These are phyloP conservation scores for Tetanocera ferruginea DNA, from an alignment of 2,888 invertebrate species.

Conservation along the genomic window DNA sequence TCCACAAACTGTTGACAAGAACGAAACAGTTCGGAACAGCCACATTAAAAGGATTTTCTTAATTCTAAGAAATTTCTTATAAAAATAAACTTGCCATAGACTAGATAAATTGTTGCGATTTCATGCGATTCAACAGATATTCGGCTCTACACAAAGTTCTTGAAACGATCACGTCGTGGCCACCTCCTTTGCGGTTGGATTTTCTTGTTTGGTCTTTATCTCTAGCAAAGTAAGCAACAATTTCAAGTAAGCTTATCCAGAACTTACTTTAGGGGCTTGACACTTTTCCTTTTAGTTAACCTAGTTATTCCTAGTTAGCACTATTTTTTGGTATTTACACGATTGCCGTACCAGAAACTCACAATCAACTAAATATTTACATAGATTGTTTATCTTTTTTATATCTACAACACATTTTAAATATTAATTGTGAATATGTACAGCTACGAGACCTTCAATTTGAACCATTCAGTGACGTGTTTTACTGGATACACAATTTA, in stretches of 20 bases:
- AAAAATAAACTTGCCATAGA: slow-evolving; percentile 19
- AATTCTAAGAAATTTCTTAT: slow-evolving; percentile 4
- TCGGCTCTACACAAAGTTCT: too few species aligned
- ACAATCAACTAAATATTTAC: not conserved
- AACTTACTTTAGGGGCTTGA: not conserved
- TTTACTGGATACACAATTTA: slow-evolving; percentile 45
- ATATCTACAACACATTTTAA: not conserved
- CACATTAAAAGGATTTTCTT: not conserved
- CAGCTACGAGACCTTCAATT: not conserved
- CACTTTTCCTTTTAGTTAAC: too few species aligned
- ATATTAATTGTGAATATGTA: not conserved
- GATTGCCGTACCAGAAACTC: not conserved
- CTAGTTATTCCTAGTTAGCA: not conserved
- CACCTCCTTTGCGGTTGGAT: too few species aligned
- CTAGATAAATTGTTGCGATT: slow-evolving; percentile 13
- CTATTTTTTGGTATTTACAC: slow-evolving; percentile 10
- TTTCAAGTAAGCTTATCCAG: not conserved
- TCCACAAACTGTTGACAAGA: not conserved
- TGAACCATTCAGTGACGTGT: not conserved
- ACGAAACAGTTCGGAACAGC: not conserved
- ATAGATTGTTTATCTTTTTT: too few species aligned
- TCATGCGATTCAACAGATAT: not conserved
- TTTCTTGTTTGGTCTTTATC: too few species aligned
- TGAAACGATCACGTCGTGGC: too few species aligned
- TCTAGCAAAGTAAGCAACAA: not conserved